These are phyloP conservation scores for Cuniculus paca DNA, from an alignment of 2,797 vertebrate species.

Conservation along the genomic window DNA sequence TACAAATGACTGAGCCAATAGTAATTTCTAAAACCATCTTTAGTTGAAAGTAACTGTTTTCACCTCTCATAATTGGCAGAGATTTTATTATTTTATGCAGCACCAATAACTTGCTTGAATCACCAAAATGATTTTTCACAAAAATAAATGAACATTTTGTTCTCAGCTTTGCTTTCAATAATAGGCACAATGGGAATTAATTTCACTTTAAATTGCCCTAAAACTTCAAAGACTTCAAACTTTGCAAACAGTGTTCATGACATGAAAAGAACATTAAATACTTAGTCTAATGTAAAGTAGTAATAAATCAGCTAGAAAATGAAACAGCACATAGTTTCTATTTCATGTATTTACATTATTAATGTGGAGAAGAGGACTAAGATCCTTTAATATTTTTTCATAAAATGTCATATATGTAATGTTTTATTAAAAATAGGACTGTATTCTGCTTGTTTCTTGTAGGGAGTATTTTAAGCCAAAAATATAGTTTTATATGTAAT, in stretches of 20 bases:
- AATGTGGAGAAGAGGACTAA: slow-evolving; percentile 7
- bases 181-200: slow-evolving; percentile 78
- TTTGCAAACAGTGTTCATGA: slow-evolving; percentile 16
- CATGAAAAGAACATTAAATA: slow-evolving; percentile 59
- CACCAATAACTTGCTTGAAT: slow-evolving; percentile 75
- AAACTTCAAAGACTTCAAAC: slow-evolving; percentile 79
- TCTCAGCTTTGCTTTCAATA: slow-evolving; percentile 83
- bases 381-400: not conserved
- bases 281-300: not conserved
- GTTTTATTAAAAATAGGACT: not conserved
- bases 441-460: not conserved
- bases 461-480: slow-evolving; percentile 18
- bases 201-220: slow-evolving; percentile 73
- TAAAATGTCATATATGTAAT: not conserved
- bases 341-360: slow-evolving; percentile 3
- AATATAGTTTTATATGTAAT: not conserved
- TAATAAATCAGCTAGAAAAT: slow-evolving; percentile 38
- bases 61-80: not conserved
- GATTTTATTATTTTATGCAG: slow-evolving; percentile 69
- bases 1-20: not conserved
- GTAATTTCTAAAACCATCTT: slow-evolving; percentile 7
- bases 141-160: slow-evolving; percentile 58
- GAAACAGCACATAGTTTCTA: not conserved
- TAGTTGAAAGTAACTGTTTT: not conserved
- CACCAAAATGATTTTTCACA: slow-evolving; percentile 75